Evolutionary conservation across 2,888 invertebrate genomes (phyloP).

Genomic region (Sphaerophoria taeniata): DNA sequence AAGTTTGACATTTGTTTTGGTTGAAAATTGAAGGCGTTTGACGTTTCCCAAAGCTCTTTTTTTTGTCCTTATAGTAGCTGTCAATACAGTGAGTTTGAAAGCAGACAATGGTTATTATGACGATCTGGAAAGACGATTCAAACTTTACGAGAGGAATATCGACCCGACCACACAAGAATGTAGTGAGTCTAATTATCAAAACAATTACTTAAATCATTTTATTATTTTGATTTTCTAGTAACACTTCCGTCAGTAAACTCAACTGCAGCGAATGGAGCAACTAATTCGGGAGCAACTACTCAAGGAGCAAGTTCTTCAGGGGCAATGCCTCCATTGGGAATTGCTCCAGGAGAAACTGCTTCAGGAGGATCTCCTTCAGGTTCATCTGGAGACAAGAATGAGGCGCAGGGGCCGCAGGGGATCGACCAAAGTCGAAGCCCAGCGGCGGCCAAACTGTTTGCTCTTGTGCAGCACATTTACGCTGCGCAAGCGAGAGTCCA

Average conservation of each 20-base stretch:
- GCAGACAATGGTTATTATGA: not conserved
- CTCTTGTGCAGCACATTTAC: slow-evolving; percentile 80
- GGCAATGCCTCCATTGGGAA: too few species aligned
- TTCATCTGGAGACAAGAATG: too few species aligned
- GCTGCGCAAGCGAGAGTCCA: slow-evolving; percentile 82
- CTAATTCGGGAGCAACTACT: too few species aligned
- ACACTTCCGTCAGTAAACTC: too few species aligned
- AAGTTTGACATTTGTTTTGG: not conserved
- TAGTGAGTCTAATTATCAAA: slow-evolving; percentile 12
- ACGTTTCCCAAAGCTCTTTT: slow-evolving; percentile 35
- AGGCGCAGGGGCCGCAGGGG: not conserved
- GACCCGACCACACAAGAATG: slow-evolving; percentile 31
- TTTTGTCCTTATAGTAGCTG: slow-evolving; percentile 4
- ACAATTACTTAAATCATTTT: too few species aligned
- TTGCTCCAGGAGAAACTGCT: too few species aligned
- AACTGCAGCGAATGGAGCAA: too few species aligned
- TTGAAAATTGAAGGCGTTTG: not conserved
- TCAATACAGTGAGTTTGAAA: not conserved
- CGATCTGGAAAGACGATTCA: not conserved
- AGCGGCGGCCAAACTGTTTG: slow-evolving; percentile 74
- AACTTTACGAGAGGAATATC: slow-evolving; percentile 14
- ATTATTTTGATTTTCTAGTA: too few species aligned
- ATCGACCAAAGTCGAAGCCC: not conserved
- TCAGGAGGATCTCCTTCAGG: not conserved
- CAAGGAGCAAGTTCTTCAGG: not conserved